These are phyloP conservation scores for Meloidogyne exigua DNA, from an alignment of 1,140 invertebrate genomes.

Conservation along the genomic window DNA sequence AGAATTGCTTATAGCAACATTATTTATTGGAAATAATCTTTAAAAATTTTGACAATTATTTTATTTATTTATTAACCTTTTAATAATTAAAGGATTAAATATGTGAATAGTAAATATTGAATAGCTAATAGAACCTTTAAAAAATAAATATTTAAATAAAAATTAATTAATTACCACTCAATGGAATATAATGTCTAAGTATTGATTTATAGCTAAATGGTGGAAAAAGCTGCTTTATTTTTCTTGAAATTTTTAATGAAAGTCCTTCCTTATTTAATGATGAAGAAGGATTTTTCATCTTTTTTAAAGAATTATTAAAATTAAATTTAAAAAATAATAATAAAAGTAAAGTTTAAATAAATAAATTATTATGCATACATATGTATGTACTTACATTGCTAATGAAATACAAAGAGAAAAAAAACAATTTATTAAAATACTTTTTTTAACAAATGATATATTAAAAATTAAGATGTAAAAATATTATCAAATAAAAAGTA, in stretches of 20 bases:
- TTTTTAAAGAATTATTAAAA: not conserved
- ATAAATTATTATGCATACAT: no score
- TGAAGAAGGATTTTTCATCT: not conserved
- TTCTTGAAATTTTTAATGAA: not conserved
- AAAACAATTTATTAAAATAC: no score
- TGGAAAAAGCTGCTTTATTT: not conserved
- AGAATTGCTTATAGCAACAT: constrained; percentile 21
- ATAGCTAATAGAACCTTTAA: constrained; percentile 18
- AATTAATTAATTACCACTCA: constrained; percentile 5
- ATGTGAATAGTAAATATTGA: constrained; percentile 15
- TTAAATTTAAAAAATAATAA: not conserved
- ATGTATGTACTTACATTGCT: no score
- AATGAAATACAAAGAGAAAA: not conserved
- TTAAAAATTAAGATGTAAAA: no score
- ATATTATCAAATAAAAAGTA: not conserved
- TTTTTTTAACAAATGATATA: no score
- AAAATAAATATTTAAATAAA: not conserved
- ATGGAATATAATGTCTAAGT: constrained; percentile 14
- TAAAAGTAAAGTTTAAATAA: not conserved
- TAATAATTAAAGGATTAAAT: constrained; percentile 17
- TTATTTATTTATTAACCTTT: not conserved
- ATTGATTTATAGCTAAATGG: not conserved
- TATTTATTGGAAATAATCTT: constrained; percentile 10
- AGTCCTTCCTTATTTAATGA: not conserved
- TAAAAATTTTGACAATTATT: not conserved